phyloP scores from a whole-genome alignment of 2,888 invertebrate genomes.

The Pandemis cinnamomeana region DNA sequence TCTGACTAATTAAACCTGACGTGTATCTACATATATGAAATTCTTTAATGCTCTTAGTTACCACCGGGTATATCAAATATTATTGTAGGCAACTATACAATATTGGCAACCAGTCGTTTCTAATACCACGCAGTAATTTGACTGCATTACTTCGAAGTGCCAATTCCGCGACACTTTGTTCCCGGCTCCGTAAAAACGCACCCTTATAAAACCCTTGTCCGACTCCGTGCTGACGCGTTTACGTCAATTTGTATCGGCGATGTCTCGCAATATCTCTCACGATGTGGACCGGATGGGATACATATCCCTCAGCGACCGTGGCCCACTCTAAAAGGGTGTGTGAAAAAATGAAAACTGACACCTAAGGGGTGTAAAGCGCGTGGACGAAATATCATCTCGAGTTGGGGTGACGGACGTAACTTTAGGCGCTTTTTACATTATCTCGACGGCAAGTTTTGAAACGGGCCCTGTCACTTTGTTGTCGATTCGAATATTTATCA shows the following conservation, averaged over 20 bases:
- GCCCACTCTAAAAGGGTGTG: constrained; percentile 23
- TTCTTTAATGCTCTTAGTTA: too few relatives aligned
- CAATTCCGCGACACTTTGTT: not conserved
- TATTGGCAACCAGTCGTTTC: not conserved
- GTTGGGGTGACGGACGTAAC: not conserved
- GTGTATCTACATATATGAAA: too few relatives aligned
- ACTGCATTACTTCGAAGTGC: not conserved
- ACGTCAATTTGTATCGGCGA: constrained; percentile 37
- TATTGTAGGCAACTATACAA: too few relatives aligned
- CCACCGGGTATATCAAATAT: too few relatives aligned
- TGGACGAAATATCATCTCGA: constrained; percentile 4
- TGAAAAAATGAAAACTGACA: constrained; percentile 37
- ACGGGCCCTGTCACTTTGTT: not conserved
- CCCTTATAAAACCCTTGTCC: constrained; percentile 39
- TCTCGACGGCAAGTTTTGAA: not conserved
- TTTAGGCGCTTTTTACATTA: not conserved
- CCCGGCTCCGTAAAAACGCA: not conserved
- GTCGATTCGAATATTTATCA: not conserved
- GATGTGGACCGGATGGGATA: constrained; percentile 25
- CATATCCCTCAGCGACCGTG: constrained; percentile 19
- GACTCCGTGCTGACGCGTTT: constrained; percentile 34
- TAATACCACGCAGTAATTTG: not conserved
- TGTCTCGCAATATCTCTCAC: constrained; percentile 29
- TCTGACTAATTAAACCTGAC: too few relatives aligned
- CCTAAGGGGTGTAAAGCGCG: constrained; percentile 7